Conservation (phyloP, 2,888 invertebrate genomes). For the Cheilosia grossa region DNA sequence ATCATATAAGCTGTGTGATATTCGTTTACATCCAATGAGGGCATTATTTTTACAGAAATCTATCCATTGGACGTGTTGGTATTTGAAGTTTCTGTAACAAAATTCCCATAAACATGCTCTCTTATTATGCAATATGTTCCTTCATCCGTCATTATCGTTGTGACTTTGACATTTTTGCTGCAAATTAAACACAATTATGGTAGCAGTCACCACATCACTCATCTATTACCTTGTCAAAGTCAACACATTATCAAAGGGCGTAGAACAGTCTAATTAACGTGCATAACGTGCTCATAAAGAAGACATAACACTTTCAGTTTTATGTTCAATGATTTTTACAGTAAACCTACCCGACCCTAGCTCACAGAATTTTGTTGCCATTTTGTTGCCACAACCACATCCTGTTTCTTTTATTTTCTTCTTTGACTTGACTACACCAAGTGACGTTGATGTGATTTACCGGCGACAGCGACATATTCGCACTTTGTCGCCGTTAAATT, state of each 20-base stretch:
- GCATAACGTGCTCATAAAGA: conserved; percentile 45
- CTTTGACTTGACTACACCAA: conserved; percentile 9
- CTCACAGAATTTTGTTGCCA: not conserved
- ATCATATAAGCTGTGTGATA: no score
- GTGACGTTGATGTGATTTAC: conserved; percentile 54
- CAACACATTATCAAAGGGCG: conserved; percentile 28
- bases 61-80: no score
- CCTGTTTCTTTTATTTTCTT: conserved; percentile 6
- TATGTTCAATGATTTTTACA: conserved; percentile 51
- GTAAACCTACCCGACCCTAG: not conserved
- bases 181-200: not conserved
- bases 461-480: conserved; percentile 35
- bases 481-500: conserved; percentile 34
- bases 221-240: conserved; percentile 13
- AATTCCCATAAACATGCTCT: no score
- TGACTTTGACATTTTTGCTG: no score
- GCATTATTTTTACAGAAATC: no score
- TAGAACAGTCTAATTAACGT: conserved; percentile 17
- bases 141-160: no score
- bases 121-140: no score
- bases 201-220: not conserved
- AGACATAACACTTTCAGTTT: conserved; percentile 49
- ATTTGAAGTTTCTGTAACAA: no score
- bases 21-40: no score
- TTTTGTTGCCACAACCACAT: conserved; percentile 15